Conservation (phyloP, 2,113 vertebrate species). For the pig (Sus scrofa) region DNA sequence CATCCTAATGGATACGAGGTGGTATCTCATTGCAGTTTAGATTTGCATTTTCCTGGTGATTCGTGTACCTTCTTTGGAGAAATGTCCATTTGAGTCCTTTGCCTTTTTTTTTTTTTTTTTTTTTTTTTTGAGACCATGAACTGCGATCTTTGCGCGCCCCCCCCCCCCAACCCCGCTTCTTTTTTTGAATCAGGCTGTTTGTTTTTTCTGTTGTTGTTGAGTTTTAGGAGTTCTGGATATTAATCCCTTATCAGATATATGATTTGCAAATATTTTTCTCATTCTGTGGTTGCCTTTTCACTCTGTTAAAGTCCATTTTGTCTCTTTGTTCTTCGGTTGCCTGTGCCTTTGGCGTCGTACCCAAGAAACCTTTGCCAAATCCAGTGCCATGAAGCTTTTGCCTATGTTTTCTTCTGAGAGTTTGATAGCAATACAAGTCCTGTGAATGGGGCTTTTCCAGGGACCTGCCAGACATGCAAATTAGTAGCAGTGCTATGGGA, state of each 20-base stretch:
- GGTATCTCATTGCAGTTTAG: neutral
- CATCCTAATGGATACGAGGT: neutral
- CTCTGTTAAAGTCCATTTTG: neutral
- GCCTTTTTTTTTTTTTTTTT: no score
- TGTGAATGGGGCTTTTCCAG: neutral
- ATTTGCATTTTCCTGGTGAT: neutral
- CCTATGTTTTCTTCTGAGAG: neutral
- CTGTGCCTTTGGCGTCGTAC: neutral
- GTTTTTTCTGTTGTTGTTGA: neutral
- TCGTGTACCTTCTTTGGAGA: neutral
- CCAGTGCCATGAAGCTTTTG: neutral
- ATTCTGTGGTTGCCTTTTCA: neutral
- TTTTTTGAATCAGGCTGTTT: neutral
- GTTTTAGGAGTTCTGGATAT: neutral
- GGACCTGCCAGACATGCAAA: neutral
- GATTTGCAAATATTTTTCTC: neutral
- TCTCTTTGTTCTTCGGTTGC: neutral
- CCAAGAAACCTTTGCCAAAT: neutral
- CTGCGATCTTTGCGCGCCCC: no score
- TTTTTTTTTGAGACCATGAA: no score
- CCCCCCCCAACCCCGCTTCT: no score
- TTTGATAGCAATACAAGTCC: neutral
- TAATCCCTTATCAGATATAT: neutral
- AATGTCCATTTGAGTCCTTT: neutral
- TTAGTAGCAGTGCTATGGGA: neutral